These are phyloP conservation scores for Dysidea cf. avara DNA, from an alignment of 37 sponge, comb jelly and placozoan genomes.

Conservation along the genomic window DNA sequence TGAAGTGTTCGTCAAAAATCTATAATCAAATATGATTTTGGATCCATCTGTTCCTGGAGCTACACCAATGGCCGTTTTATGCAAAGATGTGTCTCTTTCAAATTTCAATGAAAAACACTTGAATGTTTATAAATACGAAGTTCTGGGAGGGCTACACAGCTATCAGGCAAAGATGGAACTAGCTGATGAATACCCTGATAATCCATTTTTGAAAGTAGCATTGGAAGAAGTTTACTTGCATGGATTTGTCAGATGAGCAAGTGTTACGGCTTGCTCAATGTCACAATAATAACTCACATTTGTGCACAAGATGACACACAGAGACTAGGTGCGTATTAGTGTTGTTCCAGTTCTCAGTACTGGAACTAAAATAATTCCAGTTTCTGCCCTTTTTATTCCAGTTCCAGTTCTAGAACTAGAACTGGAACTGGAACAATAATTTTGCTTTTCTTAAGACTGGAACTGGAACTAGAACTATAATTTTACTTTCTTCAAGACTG, in stretches of 20 bases:
- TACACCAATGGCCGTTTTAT: too few relatives aligned
- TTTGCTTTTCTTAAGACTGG: too few relatives aligned
- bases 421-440: too few relatives aligned
- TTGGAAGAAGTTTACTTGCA: constrained; percentile 20
- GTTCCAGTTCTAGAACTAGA: too few relatives aligned
- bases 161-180: constrained; percentile 7
- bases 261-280: constrained; percentile 13
- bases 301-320: constrained; percentile 28
- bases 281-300: constrained; percentile 32
- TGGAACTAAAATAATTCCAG: too few relatives aligned
- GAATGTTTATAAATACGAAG: constrained; percentile 50
- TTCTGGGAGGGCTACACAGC: constrained; percentile 48
- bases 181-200: constrained; percentile 17
- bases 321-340: too few relatives aligned
- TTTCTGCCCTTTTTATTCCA: too few relatives aligned
- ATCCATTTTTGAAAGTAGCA: neutral
- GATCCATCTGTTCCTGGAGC: too few relatives aligned
- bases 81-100: constrained; percentile 12
- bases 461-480: too few relatives aligned
- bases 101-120: constrained; percentile 23
- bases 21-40: too few relatives aligned
- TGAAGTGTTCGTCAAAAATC: neutral
- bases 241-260: constrained; percentile 29
- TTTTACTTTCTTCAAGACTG: too few relatives aligned
- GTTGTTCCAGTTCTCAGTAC: too few relatives aligned